Evolutionary conservation across 2,888 invertebrate species (phyloP), one percentile per base, ranked within the genome.

Genomic region (Tachina fera): DNA sequence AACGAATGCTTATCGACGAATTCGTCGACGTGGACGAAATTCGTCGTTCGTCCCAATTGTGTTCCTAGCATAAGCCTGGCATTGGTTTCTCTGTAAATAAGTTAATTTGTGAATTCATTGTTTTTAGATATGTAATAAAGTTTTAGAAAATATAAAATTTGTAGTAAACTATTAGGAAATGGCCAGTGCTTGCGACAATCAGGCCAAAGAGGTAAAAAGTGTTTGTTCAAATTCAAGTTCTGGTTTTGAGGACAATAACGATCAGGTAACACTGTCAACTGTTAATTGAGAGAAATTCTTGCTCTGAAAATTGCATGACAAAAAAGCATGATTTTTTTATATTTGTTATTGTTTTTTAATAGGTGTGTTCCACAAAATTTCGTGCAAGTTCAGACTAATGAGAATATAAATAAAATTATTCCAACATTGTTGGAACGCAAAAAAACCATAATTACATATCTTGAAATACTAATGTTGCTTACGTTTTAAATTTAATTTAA

Each of bases 251-350:
- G 58, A 61, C 19, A 75, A 58, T 78, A 68, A 58, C 3, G 68
- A 80, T 63, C 77, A 83, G 84, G 84, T 84, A 86, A 86, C 76
- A 70, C 70, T 71, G 43, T 60, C 67, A 72, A 43, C 41, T 53
- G 8, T 51, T 53, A 72, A 49, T 41, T 63, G 51, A 70, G 16
- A 51, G 39, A 31, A 45, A 45, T 65, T 67, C 11, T 74, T 16
- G 31, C 22, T 70, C 19, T 47, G 16, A 70, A 58, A 83, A 45
- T 80, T 83, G 85, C 85, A 85, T 85, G 82, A 14, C 31, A 58
- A n/a, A 60, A 10, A 43, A 68, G 83, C 86, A 86, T 83, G 83
- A 49, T 39, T 53, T 56, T 31, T 43, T 16, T 43, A 53, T 53
- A 11, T 1, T 19, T 13, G n/a, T n/a, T n/a, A n/a, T 56, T 6